Evolutionary conservation across 2,113 vertebrate genomes (phyloP).

Genomic region (Odocoileus hemionus): DNA sequence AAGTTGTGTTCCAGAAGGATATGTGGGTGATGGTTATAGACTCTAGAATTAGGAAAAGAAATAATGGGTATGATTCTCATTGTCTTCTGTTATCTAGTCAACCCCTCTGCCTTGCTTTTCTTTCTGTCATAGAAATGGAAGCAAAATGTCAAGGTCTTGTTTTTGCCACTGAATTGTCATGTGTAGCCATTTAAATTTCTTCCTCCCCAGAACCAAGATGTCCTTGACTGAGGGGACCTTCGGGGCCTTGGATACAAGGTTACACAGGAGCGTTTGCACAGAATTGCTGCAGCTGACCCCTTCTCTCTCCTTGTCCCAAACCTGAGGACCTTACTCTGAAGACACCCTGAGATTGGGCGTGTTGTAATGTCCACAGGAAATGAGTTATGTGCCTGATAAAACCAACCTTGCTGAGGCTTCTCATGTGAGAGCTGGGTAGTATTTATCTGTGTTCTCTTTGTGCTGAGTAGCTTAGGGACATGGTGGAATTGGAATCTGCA

Average conservation of each 20-base stretch:
- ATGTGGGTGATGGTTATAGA: neutral
- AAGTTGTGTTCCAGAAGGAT: neutral
- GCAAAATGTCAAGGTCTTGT: neutral
- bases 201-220: neutral
- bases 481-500: neutral
- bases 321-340: neutral
- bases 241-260: neutral
- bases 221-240: neutral
- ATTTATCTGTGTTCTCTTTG: neutral
- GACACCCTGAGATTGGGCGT: neutral
- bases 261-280: neutral
- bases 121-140: slow-evolving; percentile 6
- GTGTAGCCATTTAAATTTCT: neutral
- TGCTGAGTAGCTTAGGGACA: neutral
- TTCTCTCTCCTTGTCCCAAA: neutral
- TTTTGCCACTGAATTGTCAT: neutral
- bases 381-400: neutral
- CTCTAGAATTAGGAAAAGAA: neutral
- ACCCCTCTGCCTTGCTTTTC: neutral
- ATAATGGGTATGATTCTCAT: neutral
- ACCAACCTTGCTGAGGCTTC: neutral
- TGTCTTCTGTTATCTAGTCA: neutral
- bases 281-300: neutral
- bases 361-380: neutral
- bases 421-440: neutral